Percentiles rank a stretch among this genome's conserved stretches.
Conservation (phyloP, 2,888 invertebrate species). For the Melanchra persicariae region DNA sequence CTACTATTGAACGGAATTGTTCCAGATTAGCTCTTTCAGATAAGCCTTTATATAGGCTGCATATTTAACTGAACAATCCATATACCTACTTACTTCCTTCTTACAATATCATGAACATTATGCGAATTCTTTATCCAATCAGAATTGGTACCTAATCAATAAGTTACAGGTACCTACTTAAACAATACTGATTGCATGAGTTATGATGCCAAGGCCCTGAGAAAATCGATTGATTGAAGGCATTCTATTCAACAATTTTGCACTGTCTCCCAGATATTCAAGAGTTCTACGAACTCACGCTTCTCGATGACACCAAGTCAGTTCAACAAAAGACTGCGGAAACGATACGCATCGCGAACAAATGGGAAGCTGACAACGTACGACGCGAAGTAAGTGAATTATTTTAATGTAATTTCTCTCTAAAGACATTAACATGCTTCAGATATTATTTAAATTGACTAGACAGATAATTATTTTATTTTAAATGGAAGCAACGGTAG, state of each 20-base stretch:
- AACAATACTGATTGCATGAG: constrained; percentile 16
- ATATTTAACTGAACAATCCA: constrained; percentile 25
- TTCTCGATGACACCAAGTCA: constrained; percentile 98
- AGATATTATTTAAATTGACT: constrained; percentile 9
- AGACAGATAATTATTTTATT: constrained; percentile 1
- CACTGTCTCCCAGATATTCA: constrained; percentile 95
- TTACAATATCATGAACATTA: constrained; percentile 4
- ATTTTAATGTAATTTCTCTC: constrained; percentile 1
- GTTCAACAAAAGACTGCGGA: constrained; percentile 98
- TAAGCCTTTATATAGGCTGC: constrained; percentile 49
- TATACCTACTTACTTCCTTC: constrained; percentile 4
- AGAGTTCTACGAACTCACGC: constrained; percentile 99
- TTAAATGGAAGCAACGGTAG: constrained; percentile 2
- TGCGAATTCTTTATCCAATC: background rate
- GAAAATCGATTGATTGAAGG: constrained; percentile 35
- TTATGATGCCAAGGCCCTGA: constrained; percentile 23
- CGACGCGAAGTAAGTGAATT: constrained; percentile 83
- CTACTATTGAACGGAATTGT: constrained; percentile 65
- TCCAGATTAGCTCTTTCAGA: constrained; percentile 68
- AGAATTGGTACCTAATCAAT: constrained; percentile 13
- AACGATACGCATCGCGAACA: constrained; percentile 98
- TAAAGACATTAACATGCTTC: constrained; percentile 25
- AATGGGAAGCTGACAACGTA: constrained; percentile 94
- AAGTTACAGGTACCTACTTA: constrained; percentile 8
- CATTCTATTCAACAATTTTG: constrained; percentile 19